Base-by-base conservation (phyloP, 2,113 vertebrate species). In the Coreoperca whiteheadi region DNA sequence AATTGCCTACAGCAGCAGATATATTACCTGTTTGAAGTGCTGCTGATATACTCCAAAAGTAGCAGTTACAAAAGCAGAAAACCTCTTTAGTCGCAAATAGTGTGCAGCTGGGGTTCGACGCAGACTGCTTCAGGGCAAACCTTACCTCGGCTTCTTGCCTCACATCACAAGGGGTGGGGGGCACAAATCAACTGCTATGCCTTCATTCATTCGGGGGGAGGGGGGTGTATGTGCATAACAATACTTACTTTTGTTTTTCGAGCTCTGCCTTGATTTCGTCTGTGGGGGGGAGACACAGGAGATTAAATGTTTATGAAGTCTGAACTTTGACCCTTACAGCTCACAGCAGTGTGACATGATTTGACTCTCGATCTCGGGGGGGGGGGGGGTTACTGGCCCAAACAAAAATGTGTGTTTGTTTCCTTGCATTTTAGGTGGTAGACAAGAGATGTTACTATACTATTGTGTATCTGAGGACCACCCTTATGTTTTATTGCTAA, bases 231-330 rank as follows among this genome's bases (percentile, higher is more conserved):
- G 25, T 20, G 8, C 6, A 57, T n/a, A 15, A 37, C 16, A 25
- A 70, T 61, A 95, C 95, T 94, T 95, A 99, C 97, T 96, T 97
- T 93, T 97, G 97, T 84, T 97, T 97, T 89, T 97, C 97, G 84
- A 98, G 93, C 88, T 98, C 97, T 30, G 89, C 82, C 95, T 97
- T 98, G 94, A 99, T 98, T 96, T 99, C 97, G 96, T 98, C 97
- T 99, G 88, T 34, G 60, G 88, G 82, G 82, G 88, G 30, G n/a
- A 89, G 59, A 87, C 48, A 92, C 88, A 69, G 90, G 65, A 95
- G 85, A 51, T 70, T 21, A 88, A 39, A 70, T 18, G 53, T 84
- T 74, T 84, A 0, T 82, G 1, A 67, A 32, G 69, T 48, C 48
- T 61, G 59, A 83, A 80, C 57, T 71, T 87, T 65, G n/a, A 82